Evolutionary conservation across 2,888 invertebrate genomes (phyloP).

Genomic region (Galerucella pusilla): DNA sequence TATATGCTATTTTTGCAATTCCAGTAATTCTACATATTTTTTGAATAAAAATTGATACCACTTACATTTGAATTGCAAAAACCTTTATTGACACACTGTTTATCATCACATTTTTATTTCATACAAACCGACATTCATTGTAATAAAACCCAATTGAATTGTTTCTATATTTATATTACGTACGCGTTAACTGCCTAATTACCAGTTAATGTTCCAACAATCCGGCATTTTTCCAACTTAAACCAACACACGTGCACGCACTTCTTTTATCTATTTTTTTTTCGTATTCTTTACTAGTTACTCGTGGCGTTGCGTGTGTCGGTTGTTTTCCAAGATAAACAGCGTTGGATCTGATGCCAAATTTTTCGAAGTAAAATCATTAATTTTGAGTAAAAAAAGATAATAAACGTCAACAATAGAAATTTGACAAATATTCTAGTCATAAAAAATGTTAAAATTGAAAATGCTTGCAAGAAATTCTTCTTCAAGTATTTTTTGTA

Average conservation of each 20-base stretch:
- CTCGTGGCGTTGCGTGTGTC: conserved; percentile 2
- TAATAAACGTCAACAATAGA: too few species aligned
- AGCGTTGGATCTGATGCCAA: background rate
- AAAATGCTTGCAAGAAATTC: too few species aligned
- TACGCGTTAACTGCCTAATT: background rate
- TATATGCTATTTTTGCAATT: too few species aligned
- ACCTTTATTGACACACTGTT: too few species aligned
- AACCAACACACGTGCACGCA: conserved; percentile 14
- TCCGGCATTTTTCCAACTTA: conserved; percentile 13
- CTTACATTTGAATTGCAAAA: too few species aligned
- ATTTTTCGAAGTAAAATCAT: background rate
- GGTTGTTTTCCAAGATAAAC: background rate
- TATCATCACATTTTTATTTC: too few species aligned
- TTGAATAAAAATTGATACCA: too few species aligned
- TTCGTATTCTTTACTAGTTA: background rate
- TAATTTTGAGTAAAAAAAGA: background rate
- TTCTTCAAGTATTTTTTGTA: too few species aligned
- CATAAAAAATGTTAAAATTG: too few species aligned
- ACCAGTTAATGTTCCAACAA: background rate
- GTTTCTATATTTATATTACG: background rate
- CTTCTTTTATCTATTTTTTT: background rate
- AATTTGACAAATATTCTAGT: too few species aligned
- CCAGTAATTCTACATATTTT: too few species aligned
- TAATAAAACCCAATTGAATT: background rate
- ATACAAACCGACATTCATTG: background rate